These are phyloP conservation scores for Triops cancriformis DNA, from an alignment of 1,140 invertebrate species.

Conservation along the genomic window DNA sequence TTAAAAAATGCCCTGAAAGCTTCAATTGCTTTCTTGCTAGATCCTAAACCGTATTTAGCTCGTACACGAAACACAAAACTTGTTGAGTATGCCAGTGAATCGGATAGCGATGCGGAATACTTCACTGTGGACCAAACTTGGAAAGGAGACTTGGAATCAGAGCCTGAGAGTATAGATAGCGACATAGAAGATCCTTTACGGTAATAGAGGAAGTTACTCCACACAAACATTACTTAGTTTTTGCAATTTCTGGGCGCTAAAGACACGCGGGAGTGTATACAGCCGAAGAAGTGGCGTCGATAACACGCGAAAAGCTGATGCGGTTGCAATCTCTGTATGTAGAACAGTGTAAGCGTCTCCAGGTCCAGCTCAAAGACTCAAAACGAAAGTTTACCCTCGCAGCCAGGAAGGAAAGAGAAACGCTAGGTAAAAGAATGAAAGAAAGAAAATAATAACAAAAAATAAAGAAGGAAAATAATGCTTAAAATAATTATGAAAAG, in stretches of 20 bases:
- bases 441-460: conserved; percentile 52
- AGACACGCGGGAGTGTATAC: conserved; percentile 79
- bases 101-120: conserved; percentile 58
- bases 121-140: conserved; percentile 55
- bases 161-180: conserved; percentile 65
- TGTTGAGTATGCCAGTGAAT: conserved; percentile 62
- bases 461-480: conserved; percentile 50
- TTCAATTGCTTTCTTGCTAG: background rate
- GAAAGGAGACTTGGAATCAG: conserved; percentile 55
- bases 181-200: conserved; percentile 66
- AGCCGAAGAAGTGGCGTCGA: conserved; percentile 70
- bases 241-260: conserved; percentile 34
- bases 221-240: background rate
- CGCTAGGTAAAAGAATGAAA: conserved; percentile 51
- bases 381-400: conserved; percentile 61
- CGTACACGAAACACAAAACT: conserved; percentile 49
- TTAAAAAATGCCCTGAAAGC: background rate
- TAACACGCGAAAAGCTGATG: conserved; percentile 65
- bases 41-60: conserved; percentile 32
- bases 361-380: conserved; percentile 60
- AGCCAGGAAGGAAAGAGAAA: conserved; percentile 67
- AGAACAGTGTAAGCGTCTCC: conserved; percentile 66
- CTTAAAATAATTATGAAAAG: no score
- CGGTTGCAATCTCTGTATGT: conserved; percentile 73
- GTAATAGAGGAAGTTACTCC: conserved; percentile 43